Conservation (phyloP, 1,140 invertebrate genomes). For the Drosophila funebris region DNA sequence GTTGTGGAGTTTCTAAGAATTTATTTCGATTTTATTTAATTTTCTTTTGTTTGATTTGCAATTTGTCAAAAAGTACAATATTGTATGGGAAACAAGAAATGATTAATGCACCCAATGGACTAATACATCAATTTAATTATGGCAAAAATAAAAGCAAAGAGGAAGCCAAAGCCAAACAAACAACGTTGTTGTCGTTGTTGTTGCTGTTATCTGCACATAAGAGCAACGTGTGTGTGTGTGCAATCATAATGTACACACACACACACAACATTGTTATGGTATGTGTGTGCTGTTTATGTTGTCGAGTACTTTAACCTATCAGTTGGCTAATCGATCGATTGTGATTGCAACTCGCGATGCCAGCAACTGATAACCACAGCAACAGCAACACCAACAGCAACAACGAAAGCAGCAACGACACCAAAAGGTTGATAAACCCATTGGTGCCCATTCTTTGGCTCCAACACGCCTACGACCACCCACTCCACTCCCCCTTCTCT, state of each 20-base stretch:
- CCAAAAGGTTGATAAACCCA: slow-evolving; percentile 72
- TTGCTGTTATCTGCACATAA: background rate
- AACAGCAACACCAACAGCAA: slow-evolving; percentile 47
- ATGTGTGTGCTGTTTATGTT: slow-evolving; percentile 43
- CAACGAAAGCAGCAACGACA: slow-evolving; percentile 1
- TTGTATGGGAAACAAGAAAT: slow-evolving; percentile 1
- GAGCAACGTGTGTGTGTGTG: slow-evolving; percentile 28
- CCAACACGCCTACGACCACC: background rate
- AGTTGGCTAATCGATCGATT: slow-evolving; percentile 74
- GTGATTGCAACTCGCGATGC: slow-evolving; percentile 49
- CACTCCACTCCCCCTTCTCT: background rate
- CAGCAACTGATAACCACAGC: slow-evolving; percentile 67
- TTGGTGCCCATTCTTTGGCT: slow-evolving; percentile 23
- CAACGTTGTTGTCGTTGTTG: background rate
- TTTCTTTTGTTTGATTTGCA: background rate
- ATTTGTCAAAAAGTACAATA: slow-evolving; percentile 4
- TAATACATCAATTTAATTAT: slow-evolving; percentile 77
- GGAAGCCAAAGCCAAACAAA: slow-evolving; percentile 33
- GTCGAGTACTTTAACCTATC: slow-evolving; percentile 63
- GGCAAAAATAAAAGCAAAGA: slow-evolving; percentile 24
- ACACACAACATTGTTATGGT: slow-evolving; percentile 5
- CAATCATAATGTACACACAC: slow-evolving; percentile 40
- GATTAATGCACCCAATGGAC: slow-evolving; percentile 47
- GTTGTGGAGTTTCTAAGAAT: background rate
- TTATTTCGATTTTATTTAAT: background rate